Percentiles rank a stretch among this genome's conserved stretches.
phyloP scores from a whole-genome alignment of 1,140 invertebrate species.

The Bombus huntii region DNA sequence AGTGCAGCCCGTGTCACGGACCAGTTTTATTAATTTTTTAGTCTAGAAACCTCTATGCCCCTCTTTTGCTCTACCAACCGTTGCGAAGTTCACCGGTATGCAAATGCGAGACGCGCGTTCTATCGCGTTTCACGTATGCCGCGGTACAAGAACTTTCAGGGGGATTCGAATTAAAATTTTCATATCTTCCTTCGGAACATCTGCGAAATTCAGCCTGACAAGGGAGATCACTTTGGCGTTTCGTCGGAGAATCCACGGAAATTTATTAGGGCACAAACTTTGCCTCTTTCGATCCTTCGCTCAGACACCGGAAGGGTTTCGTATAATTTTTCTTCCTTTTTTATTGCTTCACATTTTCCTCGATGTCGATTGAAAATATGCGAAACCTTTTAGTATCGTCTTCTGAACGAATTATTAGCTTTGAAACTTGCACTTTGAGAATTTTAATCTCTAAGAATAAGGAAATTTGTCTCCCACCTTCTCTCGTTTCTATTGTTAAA shows the following conservation, averaged over 20 bases:
- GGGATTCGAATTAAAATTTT: constrained; percentile 54
- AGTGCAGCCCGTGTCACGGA: constrained; percentile 34
- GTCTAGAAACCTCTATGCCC: background rate
- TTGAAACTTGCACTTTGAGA: no score
- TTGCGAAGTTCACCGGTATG: constrained; percentile 28
- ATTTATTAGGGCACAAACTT: constrained; percentile 34
- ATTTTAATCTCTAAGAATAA: no score
- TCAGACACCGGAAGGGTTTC: background rate
- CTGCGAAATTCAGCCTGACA: constrained; percentile 2
- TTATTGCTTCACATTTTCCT: no score
- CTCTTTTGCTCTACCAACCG: background rate
- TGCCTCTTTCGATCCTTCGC: background rate
- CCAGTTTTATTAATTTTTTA: constrained; percentile 55
- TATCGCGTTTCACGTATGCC: constrained; percentile 39
- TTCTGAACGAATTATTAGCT: no score
- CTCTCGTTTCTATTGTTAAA: no score
- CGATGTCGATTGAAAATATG: no score
- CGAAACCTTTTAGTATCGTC: no score
- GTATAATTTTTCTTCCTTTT: background rate
- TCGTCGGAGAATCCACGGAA: background rate
- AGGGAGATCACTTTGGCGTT: background rate
- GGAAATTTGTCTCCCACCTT: no score
- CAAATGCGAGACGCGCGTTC: constrained; percentile 35
- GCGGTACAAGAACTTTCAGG: constrained; percentile 17
- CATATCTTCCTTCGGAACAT: constrained; percentile 35